Conservation (phyloP, 2,797 vertebrate genomes). For the Danionella dracula region DNA sequence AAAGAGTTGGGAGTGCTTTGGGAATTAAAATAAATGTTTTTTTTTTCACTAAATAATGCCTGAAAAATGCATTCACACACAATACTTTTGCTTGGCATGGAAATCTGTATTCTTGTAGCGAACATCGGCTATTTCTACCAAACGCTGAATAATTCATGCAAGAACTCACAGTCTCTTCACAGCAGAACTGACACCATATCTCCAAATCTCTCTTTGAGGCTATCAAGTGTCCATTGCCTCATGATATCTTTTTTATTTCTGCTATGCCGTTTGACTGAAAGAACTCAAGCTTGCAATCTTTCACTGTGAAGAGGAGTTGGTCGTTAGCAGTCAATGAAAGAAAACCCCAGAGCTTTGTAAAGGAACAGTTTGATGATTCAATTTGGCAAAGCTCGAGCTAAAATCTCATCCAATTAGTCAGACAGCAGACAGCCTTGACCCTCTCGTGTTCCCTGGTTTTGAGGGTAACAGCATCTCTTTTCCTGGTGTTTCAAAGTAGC, state of each 20-base stretch:
- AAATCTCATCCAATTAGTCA: conserved; percentile 69
- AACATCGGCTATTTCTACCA: not conserved
- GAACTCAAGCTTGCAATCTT: not conserved
- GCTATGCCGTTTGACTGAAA: not conserved
- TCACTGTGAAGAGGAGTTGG: not conserved
- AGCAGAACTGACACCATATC: conserved; percentile 10
- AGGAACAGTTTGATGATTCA: conserved; percentile 69
- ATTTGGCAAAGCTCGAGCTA: conserved; percentile 63
- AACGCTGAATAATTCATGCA: conserved; percentile 28
- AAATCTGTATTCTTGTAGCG: conserved; percentile 1
- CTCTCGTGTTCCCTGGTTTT: conserved; percentile 1
- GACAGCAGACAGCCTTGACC: conserved; percentile 57
- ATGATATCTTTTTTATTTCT: not conserved
- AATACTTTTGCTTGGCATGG: not conserved
- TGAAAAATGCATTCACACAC: not conserved
- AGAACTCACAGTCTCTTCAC: conserved; percentile 7
- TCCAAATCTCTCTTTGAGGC: conserved; percentile 12
- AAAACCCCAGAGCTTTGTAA: conserved; percentile 56
- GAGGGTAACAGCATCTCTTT: conserved; percentile 19
- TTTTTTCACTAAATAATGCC: conserved; percentile 16
- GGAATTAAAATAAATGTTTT: conserved; percentile 8
- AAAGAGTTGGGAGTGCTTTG: not conserved
- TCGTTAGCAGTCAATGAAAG: conserved; percentile 60
- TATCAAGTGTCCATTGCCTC: not conserved
- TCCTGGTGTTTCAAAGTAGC: not conserved